These are phyloP conservation scores for Acomys russatus DNA, from an alignment of 2,797 vertebrate species.

Conservation along the genomic window DNA sequence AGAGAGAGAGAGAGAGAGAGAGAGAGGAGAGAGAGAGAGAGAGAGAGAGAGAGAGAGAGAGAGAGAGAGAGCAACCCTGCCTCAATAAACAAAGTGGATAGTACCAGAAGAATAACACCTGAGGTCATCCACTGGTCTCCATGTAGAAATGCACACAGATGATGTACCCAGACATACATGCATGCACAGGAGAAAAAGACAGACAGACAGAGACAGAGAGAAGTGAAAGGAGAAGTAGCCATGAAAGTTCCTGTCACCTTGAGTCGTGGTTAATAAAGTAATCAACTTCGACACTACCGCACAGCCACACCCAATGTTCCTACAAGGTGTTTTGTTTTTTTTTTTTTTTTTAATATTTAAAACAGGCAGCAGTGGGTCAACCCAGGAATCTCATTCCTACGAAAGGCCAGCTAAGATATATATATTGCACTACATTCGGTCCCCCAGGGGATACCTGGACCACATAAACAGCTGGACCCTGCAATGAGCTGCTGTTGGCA, in stretches of 20 bases:
- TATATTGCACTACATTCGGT: not conserved
- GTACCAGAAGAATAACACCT: not conserved
- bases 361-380: slow-evolving; percentile 48
- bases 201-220: not conserved
- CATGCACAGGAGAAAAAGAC: not conserved
- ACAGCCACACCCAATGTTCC: slow-evolving; percentile 52
- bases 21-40: not conserved
- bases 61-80: not conserved
- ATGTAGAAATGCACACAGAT: not conserved
- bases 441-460: slow-evolving; percentile 60
- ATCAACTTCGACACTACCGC: slow-evolving; percentile 50
- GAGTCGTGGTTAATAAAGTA: slow-evolving; percentile 62
- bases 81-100: not conserved
- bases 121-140: not conserved
- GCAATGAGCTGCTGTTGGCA: slow-evolving; percentile 57
- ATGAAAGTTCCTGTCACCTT: slow-evolving; percentile 34
- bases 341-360: slow-evolving; percentile 53
- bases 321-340: slow-evolving; percentile 48
- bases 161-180: not conserved
- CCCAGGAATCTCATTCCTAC: not conserved
- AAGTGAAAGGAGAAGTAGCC: slow-evolving; percentile 49
- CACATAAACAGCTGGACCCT: slow-evolving; percentile 68
- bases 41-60: not conserved
- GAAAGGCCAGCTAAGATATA: slow-evolving; percentile 60
- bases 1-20: not conserved